Evolutionary conservation across 2,113 vertebrate genomes (phyloP), one percentile per base, ranked within the genome.

Genomic region (Bolborhynchus lineola): DNA sequence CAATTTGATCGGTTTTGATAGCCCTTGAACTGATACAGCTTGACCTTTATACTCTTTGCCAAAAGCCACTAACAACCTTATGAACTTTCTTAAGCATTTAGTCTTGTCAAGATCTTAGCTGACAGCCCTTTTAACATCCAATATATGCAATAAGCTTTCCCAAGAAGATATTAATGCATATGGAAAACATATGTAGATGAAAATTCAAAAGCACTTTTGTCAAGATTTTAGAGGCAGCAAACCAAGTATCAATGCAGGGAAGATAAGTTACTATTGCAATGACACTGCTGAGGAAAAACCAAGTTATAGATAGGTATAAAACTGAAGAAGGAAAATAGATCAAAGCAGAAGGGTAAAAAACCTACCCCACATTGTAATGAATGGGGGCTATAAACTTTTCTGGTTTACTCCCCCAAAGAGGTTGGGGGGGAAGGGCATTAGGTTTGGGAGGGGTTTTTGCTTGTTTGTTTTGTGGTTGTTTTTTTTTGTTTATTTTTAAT

Each of bases 11-110:
- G 44, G 67, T 97, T 96, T 88, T 97, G 97, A 97, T 94, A 97
- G 95, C 41, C 60, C 78, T 97, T 97, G 97, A 97, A 97, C 91
- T 96, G 97, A 97, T 97, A 96, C 2, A 95, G 85, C 77, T 93
- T 96, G 97, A 96, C 97, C 96, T 97, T 97, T 95, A 97, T 86
- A 97, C 95, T 96, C 86, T 91, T 96, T 93, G 96, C 97, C 96
- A 96, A 97, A 95, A 97, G 97, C 95, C 80, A 95, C 88, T 63
- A 94, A 80, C 93, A 97, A 97, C 96, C 97, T 97, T 91, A 94
- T 92, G 95, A 96, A 97, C 97, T 97, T 97, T 94, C 84, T 94
- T 19, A 92, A 82, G 91, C 86, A 97, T 92, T 96, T 93, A 97
- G 93, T 55, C 86, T 88, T 90, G 95, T 96, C 96, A 94, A 83